Evolutionary conservation across 1,140 invertebrate genomes (phyloP), one percentile per base, ranked within the genome.

Genomic region (Solenopsis invicta): DNA sequence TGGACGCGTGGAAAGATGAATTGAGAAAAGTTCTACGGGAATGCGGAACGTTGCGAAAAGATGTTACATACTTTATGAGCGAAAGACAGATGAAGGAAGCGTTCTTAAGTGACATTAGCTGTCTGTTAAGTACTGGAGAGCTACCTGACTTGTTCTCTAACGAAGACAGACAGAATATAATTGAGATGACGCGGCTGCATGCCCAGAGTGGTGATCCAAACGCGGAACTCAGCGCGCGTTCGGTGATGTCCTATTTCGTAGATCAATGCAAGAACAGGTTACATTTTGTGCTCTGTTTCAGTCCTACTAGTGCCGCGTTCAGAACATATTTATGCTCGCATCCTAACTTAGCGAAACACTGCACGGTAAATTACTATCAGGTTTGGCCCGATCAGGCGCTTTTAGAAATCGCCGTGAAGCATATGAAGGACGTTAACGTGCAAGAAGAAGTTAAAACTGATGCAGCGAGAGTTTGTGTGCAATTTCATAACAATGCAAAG

Each of bases 291-390:
- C 92, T 98, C 45, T 97, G 97, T 54, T 96, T 97, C 91, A 97
- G 96, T 89, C 96, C 96, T 0, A 96, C 96, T 80, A 96, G 96
- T 2, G 94, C 95, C 67, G 93, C 95, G 4, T 96, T 97, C 88
- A 95, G 96, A 85, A 95, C 16, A 24, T 91, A 90, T 71, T 54
- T 92, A 6, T 94, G 96, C 56, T 96, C 96, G 81, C 97, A 97
- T 93, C 96, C 97, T 0, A 97, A 97, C 29, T 93, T 98, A 16
- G 95, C 97, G n/a, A 97, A 97, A 89, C 97, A 96, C 89, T 98
- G 97, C 91, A 97, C 96, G 10, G 96, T 97, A 64, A 97, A 97
- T 93, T 98, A 97, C 96, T 97, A 97, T 92, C 96, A 97, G 86
- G 94, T 96, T 12, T 98, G 97, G 97, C 97, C 97, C 9, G 95